Base-by-base conservation (phyloP, 1,140 invertebrate genomes). In the Euwallacea fornicatus region DNA sequence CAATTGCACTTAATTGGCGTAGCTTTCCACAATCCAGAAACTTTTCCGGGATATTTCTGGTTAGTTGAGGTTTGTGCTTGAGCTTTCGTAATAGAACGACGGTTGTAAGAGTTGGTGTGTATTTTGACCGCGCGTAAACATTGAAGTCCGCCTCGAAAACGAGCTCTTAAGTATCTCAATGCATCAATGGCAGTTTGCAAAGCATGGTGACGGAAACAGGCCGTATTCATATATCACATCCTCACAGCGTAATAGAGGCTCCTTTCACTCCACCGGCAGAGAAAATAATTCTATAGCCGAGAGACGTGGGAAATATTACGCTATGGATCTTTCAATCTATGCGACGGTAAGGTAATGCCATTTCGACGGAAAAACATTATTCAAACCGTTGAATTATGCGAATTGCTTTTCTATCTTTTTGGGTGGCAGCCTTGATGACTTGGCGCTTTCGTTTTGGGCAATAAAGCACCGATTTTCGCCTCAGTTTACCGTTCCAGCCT, bases 321-420 rank as follows among this genome's bases (percentile, higher is more conserved):
- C 58, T 41, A 62, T 62, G 59, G 67, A 69, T 62, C 59, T 69
- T 69, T 69, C 59, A 69, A 62, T 69, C 59, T 56, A 43, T 46
- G 67, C 67, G 55, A 59, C 55, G 66, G 44, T 47, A 63, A 63
- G 67, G 66, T 68, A 68, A 68, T 68, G 66, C 59, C 66, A 60
- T 68, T 68, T 68, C 59, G 56, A 60, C 66, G 58, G 46, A 50
- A 68, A 68, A 69, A 69, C 67, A 69, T 69, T 69, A 69, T 69
- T 69, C 67, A 69, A 69, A 69, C 7, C 46, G 61, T 44, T 69
- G 67, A 62, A 62, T 69, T 62, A 69, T 69, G 58, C 67, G 59
- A 69, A 69, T 69, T 63, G 67, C 55, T 55, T 69, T 61, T 53
- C 66, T 68, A 68, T 68, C 66, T 68, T 68, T 68, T 61, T 61